These are phyloP conservation scores for Urocyon cinereoargenteus DNA, from an alignment of 2,797 vertebrate genomes.

Conservation along the genomic window DNA sequence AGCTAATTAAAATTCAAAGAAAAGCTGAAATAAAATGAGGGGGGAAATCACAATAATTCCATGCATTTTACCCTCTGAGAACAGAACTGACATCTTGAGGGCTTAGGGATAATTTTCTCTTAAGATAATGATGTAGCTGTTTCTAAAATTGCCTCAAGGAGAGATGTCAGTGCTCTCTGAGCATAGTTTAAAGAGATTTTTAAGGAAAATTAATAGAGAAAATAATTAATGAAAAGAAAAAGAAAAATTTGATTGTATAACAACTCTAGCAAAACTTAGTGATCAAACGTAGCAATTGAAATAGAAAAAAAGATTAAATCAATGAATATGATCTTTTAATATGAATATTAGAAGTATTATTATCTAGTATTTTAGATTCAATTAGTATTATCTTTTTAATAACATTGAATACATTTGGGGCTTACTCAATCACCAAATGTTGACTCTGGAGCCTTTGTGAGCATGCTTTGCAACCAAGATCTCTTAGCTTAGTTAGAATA, in stretches of 20 bases:
- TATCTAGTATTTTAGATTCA: background rate
- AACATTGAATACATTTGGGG: background rate
- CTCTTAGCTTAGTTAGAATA: background rate
- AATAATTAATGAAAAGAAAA: conserved; percentile 5
- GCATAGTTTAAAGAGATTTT: background rate
- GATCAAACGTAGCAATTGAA: background rate
- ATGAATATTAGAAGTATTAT: background rate
- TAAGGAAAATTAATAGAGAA: background rate
- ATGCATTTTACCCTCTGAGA: background rate
- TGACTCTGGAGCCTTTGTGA: background rate
- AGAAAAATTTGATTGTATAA: background rate
- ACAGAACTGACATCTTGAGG: background rate
- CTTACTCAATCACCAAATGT: background rate
- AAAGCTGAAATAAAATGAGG: conserved; percentile 21
- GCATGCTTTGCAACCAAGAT: background rate
- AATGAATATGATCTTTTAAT: background rate
- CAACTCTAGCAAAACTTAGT: background rate
- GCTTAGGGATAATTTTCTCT: background rate
- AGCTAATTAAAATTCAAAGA: conserved; percentile 30
- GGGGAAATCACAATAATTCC: background rate
- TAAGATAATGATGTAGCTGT: background rate
- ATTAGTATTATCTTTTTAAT: background rate
- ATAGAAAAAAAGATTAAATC: background rate
- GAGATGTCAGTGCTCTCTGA: background rate
- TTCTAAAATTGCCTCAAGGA: background rate